These are phyloP conservation scores for Cheilosia scutellata DNA, from an alignment of 2,888 invertebrate species.

Conservation along the genomic window DNA sequence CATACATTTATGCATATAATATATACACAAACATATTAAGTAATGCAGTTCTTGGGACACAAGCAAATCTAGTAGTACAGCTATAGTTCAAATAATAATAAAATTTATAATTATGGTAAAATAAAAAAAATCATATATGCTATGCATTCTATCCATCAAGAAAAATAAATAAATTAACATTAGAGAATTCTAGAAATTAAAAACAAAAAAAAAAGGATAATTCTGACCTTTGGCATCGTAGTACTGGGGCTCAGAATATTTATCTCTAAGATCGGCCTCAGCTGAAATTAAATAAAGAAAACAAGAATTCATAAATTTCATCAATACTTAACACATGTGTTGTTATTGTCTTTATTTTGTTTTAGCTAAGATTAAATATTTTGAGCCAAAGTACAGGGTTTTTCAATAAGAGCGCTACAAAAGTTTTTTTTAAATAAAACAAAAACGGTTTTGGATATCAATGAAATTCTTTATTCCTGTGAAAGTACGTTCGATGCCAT, in stretches of 20 bases:
- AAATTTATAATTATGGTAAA: too few species aligned
- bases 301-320: conserved; percentile 39
- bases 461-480: too few species aligned
- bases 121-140: too few species aligned
- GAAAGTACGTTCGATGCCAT: too few species aligned
- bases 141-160: neutral
- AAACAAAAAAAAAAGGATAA: conserved; percentile 12
- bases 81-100: too few species aligned
- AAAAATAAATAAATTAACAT: neutral
- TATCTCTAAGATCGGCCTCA: conserved; percentile 80
- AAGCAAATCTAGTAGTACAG: too few species aligned
- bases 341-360: conserved; percentile 12
- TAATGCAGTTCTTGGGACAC: too few species aligned
- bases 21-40: too few species aligned
- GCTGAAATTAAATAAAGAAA: conserved; percentile 80
- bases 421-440: too few species aligned
- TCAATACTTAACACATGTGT: conserved; percentile 15
- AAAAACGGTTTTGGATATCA: too few species aligned
- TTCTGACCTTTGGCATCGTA: conserved; percentile 82
- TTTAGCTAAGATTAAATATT: conserved; percentile 55
- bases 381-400: conserved; percentile 68
- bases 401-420: too few species aligned
- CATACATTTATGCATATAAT: too few species aligned
- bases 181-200: neutral
- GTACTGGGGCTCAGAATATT: conserved; percentile 80